These are phyloP conservation scores for Amphiprion ocellaris DNA, from an alignment of 2,113 vertebrate species.

Conservation along the genomic window DNA sequence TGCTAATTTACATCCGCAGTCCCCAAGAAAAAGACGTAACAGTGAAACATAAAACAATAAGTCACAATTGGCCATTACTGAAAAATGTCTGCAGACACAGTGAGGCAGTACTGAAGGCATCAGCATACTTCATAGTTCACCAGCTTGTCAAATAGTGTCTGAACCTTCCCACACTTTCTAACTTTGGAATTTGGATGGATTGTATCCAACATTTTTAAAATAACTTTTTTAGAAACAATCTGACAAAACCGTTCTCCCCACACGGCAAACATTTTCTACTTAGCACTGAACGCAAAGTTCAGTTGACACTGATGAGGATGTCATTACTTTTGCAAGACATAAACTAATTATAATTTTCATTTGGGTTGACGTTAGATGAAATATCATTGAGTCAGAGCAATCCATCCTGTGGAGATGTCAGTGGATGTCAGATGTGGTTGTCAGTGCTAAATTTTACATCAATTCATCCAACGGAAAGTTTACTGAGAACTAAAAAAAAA, in stretches of 20 bases:
- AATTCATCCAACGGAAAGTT: neutral
- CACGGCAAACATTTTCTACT: neutral
- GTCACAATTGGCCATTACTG: too few relatives aligned
- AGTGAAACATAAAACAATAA: too few relatives aligned
- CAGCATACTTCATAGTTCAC: neutral
- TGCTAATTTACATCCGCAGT: too few relatives aligned
- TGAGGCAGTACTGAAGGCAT: constrained; percentile 1
- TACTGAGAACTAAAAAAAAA: neutral
- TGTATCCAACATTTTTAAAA: neutral
- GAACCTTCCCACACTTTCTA: constrained; percentile 10
- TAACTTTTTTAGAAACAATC: neutral
- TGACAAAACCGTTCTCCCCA: neutral
- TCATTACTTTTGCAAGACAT: constrained; percentile 4
- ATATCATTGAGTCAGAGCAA: neutral
- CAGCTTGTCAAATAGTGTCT: constrained; percentile 21
- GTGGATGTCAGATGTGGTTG: too few relatives aligned
- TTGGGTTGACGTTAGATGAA: neutral
- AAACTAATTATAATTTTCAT: neutral
- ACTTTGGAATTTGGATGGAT: constrained; percentile 4
- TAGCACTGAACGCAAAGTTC: neutral
- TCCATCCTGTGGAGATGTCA: neutral
- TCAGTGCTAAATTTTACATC: too few relatives aligned
- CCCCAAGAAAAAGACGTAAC: too few relatives aligned
- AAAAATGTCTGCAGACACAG: neutral
- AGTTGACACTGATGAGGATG: constrained; percentile 22